Conservation (phyloP, 2,888 invertebrate genomes). For the Drosophila neoperkinsi region DNA sequence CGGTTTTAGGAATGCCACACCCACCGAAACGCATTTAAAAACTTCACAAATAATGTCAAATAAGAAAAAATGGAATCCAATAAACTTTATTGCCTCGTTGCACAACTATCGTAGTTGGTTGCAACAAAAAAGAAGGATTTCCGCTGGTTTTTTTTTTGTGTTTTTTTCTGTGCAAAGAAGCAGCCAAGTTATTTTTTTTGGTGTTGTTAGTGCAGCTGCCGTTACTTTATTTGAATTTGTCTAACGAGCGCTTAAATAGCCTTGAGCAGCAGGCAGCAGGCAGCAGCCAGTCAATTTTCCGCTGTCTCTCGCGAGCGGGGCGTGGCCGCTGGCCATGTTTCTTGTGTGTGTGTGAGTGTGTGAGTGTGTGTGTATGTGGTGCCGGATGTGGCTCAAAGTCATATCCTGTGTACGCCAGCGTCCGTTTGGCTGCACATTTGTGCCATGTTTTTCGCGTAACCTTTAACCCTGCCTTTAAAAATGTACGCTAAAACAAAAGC, state of each 20-base stretch:
- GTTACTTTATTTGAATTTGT: conserved; percentile 59
- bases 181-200: conserved; percentile 28
- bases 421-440: conserved; percentile 65
- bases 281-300: conserved; percentile 48
- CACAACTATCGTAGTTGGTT: conserved; percentile 49
- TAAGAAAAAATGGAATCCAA: conserved; percentile 40
- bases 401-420: conserved; percentile 69
- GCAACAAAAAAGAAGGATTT: conserved; percentile 35
- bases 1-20: background rate
- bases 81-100: conserved; percentile 64
- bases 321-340: conserved; percentile 50
- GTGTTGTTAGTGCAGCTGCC: conserved; percentile 32
- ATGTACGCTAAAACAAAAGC: conserved; percentile 46
- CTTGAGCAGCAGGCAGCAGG: conserved; percentile 53
- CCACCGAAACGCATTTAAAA: background rate
- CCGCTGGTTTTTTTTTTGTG: conserved; percentile 17
- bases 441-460: conserved; percentile 41
- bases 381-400: conserved; percentile 76
- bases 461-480: conserved; percentile 4
- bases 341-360: conserved; percentile 16
- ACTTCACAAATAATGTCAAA: conserved; percentile 3
- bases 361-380: conserved; percentile 26
- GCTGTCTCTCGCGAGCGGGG: conserved; percentile 7
- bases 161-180: conserved; percentile 30
- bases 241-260: conserved; percentile 68